A percentile compares a stretch with the other conserved stretches of the same genome.
Conservation (phyloP, 2,113 vertebrate genomes). For the Pollimyrus isidori region DNA sequence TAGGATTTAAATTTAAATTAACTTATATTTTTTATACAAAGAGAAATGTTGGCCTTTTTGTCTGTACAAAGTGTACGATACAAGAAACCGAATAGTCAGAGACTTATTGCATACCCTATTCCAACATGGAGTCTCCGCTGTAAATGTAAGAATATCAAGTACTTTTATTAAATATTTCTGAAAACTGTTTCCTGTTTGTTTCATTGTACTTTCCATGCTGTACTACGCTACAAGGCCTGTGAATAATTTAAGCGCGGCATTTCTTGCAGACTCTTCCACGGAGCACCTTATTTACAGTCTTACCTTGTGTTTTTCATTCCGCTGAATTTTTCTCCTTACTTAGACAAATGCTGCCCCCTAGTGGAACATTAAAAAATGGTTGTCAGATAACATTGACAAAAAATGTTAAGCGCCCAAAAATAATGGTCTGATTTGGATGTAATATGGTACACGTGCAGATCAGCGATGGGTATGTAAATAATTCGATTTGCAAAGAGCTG, state of each 20-base stretch:
- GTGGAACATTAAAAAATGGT: neutral
- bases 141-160: constrained; percentile 65
- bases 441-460: too few species aligned
- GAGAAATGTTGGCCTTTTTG: constrained; percentile 62
- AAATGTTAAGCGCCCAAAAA: too few species aligned
- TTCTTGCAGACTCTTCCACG: neutral
- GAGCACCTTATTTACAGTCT: neutral
- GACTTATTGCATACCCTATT: constrained; percentile 58
- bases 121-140: constrained; percentile 63
- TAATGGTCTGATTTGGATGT: too few species aligned
- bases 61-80: constrained; percentile 67
- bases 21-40: constrained; percentile 79
- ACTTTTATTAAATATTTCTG: constrained; percentile 69
- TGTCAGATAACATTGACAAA: neutral
- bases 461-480: too few species aligned
- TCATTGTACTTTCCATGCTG: neutral
- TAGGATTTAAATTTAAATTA: constrained; percentile 72
- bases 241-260: neutral
- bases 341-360: neutral
- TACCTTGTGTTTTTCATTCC: neutral
- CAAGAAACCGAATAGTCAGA: constrained; percentile 54
- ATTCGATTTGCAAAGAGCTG: too few species aligned
- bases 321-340: neutral
- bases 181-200: constrained; percentile 35
- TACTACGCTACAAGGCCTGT: neutral